Evolutionary conservation across 1,140 invertebrate species (phyloP).

Genomic region (Platyscapa corneri): DNA sequence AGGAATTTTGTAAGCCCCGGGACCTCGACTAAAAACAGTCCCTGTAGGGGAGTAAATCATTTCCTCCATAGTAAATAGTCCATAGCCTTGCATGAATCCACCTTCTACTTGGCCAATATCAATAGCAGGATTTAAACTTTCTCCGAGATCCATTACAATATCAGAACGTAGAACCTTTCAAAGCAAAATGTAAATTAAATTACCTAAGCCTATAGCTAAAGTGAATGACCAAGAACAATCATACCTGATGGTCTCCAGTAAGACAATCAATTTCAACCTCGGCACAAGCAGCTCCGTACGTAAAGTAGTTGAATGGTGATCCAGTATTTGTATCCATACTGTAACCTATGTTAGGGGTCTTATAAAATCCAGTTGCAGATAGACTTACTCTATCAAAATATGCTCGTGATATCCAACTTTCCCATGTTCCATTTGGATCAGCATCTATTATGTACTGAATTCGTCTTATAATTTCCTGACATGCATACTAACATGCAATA

Average conservation of each 20-base stretch:
- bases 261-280: constrained; percentile 93
- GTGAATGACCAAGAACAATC: constrained; percentile 9
- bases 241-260: constrained; percentile 88
- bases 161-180: constrained; percentile 86
- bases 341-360: constrained; percentile 86
- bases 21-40: constrained; percentile 87
- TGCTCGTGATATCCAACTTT: constrained; percentile 88
- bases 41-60: constrained; percentile 89
- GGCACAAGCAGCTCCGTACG: constrained; percentile 85
- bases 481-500: constrained; percentile 81
- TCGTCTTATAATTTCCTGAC: constrained; percentile 84
- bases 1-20: constrained; percentile 95
- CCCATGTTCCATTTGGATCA: constrained; percentile 89
- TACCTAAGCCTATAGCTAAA: constrained; percentile 21
- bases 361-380: constrained; percentile 90
- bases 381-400: constrained; percentile 88
- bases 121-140: constrained; percentile 95
- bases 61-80: constrained; percentile 93
- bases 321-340: constrained; percentile 83
- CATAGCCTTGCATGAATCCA: constrained; percentile 94
- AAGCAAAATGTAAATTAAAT: constrained; percentile 19
- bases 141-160: constrained; percentile 96
- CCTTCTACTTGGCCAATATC: constrained; percentile 98
- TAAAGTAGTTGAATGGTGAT: constrained; percentile 86
- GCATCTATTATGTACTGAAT: constrained; percentile 85